These are phyloP conservation scores for Eptatretus burgeri DNA, from an alignment of 2,113 vertebrate species.

Conservation along the genomic window DNA sequence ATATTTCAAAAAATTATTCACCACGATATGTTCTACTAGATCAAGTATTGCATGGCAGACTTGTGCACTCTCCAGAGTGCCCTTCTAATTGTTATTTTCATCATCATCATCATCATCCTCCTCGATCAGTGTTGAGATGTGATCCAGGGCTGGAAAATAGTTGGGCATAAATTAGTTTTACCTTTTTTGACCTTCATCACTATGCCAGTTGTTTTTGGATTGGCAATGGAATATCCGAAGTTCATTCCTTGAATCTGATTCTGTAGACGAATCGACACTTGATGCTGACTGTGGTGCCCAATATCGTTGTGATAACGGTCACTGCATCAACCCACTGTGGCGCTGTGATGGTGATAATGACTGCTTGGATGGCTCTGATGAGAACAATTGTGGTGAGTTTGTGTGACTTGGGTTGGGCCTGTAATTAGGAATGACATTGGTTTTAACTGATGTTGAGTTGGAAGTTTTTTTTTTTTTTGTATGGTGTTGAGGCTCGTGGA, in stretches of 20 bases:
- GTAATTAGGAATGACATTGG: not conserved
- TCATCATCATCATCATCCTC: no score
- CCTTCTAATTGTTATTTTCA: no score
- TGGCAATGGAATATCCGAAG: not conserved
- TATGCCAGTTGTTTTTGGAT: not conserved
- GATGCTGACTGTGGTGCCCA: constrained; percentile 59
- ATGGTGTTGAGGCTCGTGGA: not conserved
- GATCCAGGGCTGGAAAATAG: not conserved
- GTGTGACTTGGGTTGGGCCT: not conserved
- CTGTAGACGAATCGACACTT: constrained; percentile 19
- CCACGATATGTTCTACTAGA: no score
- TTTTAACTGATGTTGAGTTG: not conserved
- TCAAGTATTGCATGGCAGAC: no score
- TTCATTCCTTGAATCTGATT: not conserved
- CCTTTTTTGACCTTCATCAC: not conserved
- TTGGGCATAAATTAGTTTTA: not conserved
- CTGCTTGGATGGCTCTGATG: constrained; percentile 91
- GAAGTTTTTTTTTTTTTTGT: not conserved
- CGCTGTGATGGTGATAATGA: constrained; percentile 85
- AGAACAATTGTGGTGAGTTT: constrained; percentile 68
- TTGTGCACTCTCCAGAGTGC: no score
- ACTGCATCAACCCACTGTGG: constrained; percentile 95
- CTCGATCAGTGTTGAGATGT: not conserved
- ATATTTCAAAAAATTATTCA: no score
- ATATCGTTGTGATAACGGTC: constrained; percentile 66